Conservation (phyloP, 2,888 invertebrate species). For the Petrophora chlorosata region DNA sequence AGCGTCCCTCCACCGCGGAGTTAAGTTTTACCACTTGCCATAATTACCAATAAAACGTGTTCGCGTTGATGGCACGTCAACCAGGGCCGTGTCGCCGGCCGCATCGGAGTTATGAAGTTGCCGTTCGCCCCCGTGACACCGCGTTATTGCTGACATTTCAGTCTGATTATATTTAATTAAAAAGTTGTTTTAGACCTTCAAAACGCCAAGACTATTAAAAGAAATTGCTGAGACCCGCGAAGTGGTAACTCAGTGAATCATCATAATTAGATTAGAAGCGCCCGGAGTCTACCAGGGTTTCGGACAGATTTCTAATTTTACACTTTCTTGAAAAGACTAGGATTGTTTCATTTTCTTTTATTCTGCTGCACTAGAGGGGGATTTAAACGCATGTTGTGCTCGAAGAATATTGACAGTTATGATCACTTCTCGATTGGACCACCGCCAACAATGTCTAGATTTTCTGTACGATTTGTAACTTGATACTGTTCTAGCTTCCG, state of each 20-base stretch:
- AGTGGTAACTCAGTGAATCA: slow-evolving; percentile 71
- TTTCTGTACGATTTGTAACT: slow-evolving; percentile 79
- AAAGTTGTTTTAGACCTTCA: slow-evolving; percentile 75
- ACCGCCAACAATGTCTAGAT: slow-evolving; percentile 75
- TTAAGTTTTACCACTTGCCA: slow-evolving; percentile 73
- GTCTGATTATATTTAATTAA: slow-evolving; percentile 79
- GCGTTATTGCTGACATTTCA: slow-evolving; percentile 72
- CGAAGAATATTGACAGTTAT: slow-evolving; percentile 83
- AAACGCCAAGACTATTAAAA: slow-evolving; percentile 74
- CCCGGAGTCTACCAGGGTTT: slow-evolving; percentile 55
- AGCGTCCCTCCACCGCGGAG: slow-evolving; percentile 63
- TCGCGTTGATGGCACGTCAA: slow-evolving; percentile 62
- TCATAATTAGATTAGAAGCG: slow-evolving; percentile 73
- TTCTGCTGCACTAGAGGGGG: slow-evolving; percentile 47
- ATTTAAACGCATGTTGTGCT: slow-evolving; percentile 71
- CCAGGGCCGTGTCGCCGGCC: slow-evolving; percentile 42
- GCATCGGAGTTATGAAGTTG: slow-evolving; percentile 70
- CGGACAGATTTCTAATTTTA: slow-evolving; percentile 44
- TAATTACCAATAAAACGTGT: slow-evolving; percentile 78
- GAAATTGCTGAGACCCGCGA: slow-evolving; percentile 68
- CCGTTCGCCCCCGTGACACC: slow-evolving; percentile 64
- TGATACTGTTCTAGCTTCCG: slow-evolving; percentile 70
- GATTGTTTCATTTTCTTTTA: slow-evolving; percentile 45
- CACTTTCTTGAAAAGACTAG: slow-evolving; percentile 32
- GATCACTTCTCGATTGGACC: slow-evolving; percentile 81